Base-by-base conservation (phyloP, 1,140 invertebrate species). In the Sitobion miscanthi region DNA sequence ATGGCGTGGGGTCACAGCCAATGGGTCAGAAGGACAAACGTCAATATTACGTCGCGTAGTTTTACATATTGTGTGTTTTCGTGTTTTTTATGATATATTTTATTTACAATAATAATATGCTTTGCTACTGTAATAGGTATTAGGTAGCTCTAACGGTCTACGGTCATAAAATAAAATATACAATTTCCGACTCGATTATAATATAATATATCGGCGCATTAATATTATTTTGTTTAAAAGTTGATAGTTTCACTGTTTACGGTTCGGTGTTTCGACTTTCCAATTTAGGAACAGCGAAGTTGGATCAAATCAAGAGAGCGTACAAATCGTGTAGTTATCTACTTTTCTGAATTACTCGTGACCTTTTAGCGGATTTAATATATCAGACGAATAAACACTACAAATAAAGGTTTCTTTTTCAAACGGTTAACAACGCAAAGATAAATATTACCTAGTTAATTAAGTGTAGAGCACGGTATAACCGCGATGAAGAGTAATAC, bases 1-100 rank as follows among this genome's bases (percentile, higher is more conserved):
- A 89, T 54, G 47, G 87, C 87, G 87, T 54, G 42, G 20, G 87
- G 87, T 89, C 21, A 49, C 47, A 52, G 49, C 87, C 87, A 54
- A 38, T 38, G 87, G 87, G 87, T 89, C n/a, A 89, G 45, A 87
- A 47, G 49, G 87, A n/a, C 86, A 49, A 89, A 89, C 87, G 87
- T 52, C 87, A 89, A 89, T 89, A 89, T 89, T 87, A 45, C 23
- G 25, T 69, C 2, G 47, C 7, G 49, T 77, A 77, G 11, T 77
- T 77, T 77, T 77, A 77, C 30, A 77, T 17, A 21, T 9, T 25
- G 11, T 42, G 42, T 87, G 85, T 87, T 6, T 49, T 47, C 45
- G 30, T 47, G 85, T n/a, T 87, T 87, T 87, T 6, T 87, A 11
- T 45, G 25, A 45, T 11, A 85, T 54, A 54, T 23, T 25, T 85